Conservation (phyloP, 2,888 invertebrate genomes). For the Athalia cordata region DNA sequence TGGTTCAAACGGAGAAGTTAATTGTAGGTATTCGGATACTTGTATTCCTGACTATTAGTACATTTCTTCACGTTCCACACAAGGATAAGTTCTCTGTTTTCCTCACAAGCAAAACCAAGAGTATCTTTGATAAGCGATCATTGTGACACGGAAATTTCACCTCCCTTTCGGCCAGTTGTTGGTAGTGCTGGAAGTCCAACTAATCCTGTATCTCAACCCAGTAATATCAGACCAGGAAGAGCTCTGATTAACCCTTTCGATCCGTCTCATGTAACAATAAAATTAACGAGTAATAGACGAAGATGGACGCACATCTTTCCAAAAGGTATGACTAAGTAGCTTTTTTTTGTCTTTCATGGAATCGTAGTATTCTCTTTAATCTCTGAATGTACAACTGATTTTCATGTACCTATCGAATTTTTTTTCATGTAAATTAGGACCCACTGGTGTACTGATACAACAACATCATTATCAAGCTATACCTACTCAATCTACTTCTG, state of each 20-base stretch:
- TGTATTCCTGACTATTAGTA: background rate
- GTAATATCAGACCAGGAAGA: constrained; percentile 80
- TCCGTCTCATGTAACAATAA: constrained; percentile 97
- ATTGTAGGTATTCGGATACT: constrained; percentile 53
- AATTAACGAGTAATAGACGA: constrained; percentile 94
- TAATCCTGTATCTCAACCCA: constrained; percentile 62
- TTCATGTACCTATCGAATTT: constrained; percentile 19
- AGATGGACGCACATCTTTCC: constrained; percentile 99
- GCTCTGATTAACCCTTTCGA: constrained; percentile 98
- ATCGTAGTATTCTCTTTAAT: background rate
- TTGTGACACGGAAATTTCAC: constrained; percentile 75
- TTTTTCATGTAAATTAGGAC: constrained; percentile 76
- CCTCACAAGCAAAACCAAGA: constrained; percentile 55
- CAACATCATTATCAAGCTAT: constrained; percentile 95
- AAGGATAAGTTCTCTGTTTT: background rate
- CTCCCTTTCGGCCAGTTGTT: constrained; percentile 76
- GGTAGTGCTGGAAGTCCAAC: constrained; percentile 78
- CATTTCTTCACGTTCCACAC: constrained; percentile 21
- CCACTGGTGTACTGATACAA: constrained; percentile 92
- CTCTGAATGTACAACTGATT: background rate
- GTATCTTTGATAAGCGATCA: constrained; percentile 67
- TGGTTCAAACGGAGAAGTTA: constrained; percentile 63
- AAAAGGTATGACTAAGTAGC: constrained; percentile 77
- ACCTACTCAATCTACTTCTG: constrained; percentile 77
- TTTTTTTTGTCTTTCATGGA: background rate